These are phyloP conservation scores for Oligia strigilis DNA, from an alignment of 2,888 invertebrate genomes.

Conservation along the genomic window DNA sequence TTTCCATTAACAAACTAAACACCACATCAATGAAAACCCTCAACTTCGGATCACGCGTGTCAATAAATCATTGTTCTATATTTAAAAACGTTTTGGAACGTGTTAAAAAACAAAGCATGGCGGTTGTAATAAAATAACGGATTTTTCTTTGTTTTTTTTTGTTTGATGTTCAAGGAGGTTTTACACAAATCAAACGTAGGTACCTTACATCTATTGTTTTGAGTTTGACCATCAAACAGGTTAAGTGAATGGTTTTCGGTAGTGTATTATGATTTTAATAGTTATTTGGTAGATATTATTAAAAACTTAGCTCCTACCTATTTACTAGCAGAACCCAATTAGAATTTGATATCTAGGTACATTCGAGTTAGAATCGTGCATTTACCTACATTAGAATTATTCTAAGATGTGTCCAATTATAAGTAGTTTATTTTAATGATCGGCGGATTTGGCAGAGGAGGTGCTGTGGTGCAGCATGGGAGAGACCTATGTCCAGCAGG, in stretches of 20 bases:
- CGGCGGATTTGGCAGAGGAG: too few species aligned
- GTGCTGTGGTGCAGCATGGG: too few species aligned
- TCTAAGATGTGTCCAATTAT: neutral
- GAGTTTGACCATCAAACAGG: slow-evolving; percentile 41
- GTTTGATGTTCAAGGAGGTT: slow-evolving; percentile 44
- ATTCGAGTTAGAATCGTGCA: neutral
- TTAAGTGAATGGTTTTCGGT: slow-evolving; percentile 16
- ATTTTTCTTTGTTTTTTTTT: slow-evolving; percentile 42
- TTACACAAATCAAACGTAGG: slow-evolving; percentile 24
- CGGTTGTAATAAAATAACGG: slow-evolving; percentile 57
- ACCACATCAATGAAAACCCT: slow-evolving; percentile 51
- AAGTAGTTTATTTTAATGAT: neutral
- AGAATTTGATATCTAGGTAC: neutral
- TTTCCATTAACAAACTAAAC: slow-evolving; percentile 27
- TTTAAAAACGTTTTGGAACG: slow-evolving; percentile 56
- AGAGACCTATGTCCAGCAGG: too few species aligned
- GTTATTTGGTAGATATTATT: slow-evolving; percentile 1
- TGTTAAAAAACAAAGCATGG: slow-evolving; percentile 52
- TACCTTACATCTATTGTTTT: slow-evolving; percentile 23
- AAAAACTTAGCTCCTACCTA: neutral
- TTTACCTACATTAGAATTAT: neutral
- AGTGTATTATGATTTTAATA: slow-evolving; percentile 23
- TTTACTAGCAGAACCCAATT: neutral
- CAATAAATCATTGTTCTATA: slow-evolving; percentile 63
- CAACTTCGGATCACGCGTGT: slow-evolving; percentile 38